phyloP scores from a whole-genome alignment of 1,140 invertebrate genomes.

The Macrobrachium rosenbergii region DNA sequence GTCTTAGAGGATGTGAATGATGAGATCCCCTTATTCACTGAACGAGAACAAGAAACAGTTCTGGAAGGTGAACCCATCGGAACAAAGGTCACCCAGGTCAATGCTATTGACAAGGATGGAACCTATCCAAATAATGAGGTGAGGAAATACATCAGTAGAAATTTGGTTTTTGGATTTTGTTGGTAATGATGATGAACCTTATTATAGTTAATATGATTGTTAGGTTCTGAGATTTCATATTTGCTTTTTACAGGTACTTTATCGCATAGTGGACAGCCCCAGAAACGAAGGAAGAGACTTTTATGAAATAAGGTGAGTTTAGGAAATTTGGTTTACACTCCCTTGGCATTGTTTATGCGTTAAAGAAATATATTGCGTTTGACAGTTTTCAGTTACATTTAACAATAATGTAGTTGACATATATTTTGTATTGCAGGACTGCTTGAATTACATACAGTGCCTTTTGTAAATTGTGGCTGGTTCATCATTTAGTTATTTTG shows the following conservation, averaged over 20 bases:
- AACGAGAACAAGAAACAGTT: constrained; percentile 94
- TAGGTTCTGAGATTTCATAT: not conserved
- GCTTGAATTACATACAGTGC: too few relatives aligned
- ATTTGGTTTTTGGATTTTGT: not conserved
- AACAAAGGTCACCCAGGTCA: constrained; percentile 95
- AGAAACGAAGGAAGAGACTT: constrained; percentile 93
- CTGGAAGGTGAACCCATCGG: constrained; percentile 93
- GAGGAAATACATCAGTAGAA: constrained; percentile 58
- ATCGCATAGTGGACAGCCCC: constrained; percentile 90
- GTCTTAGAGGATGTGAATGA: constrained; percentile 96
- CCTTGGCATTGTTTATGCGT: too few relatives aligned
- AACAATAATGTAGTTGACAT: too few relatives aligned
- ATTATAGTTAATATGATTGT: too few relatives aligned
- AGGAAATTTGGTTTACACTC: not conserved
- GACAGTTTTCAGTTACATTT: too few relatives aligned
- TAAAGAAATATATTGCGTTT: too few relatives aligned
- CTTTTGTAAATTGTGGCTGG: too few relatives aligned
- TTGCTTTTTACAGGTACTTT: constrained; percentile 79
- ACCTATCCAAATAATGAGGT: constrained; percentile 95
- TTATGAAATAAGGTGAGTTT: constrained; percentile 83
- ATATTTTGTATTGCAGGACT: too few relatives aligned
- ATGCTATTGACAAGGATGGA: constrained; percentile 96
- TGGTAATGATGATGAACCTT: not conserved
- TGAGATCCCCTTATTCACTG: constrained; percentile 94
- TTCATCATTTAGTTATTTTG: too few relatives aligned